Evolutionary conservation across 2,888 invertebrate genomes (phyloP), one percentile per base, ranked within the genome.

Genomic region (Trichogramma evanescens): DNA sequence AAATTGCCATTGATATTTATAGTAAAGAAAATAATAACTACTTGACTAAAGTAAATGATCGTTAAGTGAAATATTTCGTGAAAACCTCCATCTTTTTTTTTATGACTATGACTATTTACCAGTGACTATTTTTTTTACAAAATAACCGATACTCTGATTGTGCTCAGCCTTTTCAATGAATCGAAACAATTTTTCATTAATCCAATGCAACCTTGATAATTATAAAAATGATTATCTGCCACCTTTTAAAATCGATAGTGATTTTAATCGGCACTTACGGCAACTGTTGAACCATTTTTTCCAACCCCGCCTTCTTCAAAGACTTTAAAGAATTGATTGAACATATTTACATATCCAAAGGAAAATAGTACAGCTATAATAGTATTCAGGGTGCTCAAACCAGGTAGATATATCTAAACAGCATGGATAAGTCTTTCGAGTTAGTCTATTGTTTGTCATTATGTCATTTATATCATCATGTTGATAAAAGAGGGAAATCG

Each of bases 261-360:
- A 59, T 51, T n/a, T 46, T 50, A 53, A 64, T 54, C 39, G 6
- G 54, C 59, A 86, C 93, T 92, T 91, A 96, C 96, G 82, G 97
- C 97, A 72, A 96, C 94, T 68, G 97, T 95, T 73, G 97, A 96
- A 82, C 96, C 96, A 84, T 97, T 97, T 85, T 95, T 97, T 78
- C 97, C 97, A 78, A 92, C 91, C 80, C 98, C 97, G 79, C 95
- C 91, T 79, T 85, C 81, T 72, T 84, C 84, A 82, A 90, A 88
- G 70, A 86, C 84, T 78, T 84, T 82, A 75, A 83, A 83, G 84
- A 89, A 89, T 79, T 82, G 82, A 78, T 84, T 76, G 79, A 85
- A 82, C 79, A 86, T 84, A 78, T 82, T 83, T 72, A 83, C 73
- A 80, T 84, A 87, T 71, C 84, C 86, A 68, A 81, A 78, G 78